phyloP scores from a whole-genome alignment of 2,113 vertebrate genomes.

The Sturnira hondurensis region DNA sequence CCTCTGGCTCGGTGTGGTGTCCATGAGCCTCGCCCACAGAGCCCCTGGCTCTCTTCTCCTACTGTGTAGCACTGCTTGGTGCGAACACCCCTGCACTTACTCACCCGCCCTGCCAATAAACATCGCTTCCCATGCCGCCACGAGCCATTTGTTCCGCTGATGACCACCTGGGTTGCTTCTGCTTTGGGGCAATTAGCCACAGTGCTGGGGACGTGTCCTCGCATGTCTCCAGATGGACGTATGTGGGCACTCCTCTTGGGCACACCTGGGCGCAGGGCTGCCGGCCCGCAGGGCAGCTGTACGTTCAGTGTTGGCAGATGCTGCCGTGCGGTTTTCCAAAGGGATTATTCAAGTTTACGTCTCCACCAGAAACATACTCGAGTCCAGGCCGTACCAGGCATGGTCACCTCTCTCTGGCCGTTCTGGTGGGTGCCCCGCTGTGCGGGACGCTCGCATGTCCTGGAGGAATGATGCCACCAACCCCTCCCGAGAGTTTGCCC shows the following conservation, averaged over 20 bases:
- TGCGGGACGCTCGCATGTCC: not conserved
- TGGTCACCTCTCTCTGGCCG: accelerated
- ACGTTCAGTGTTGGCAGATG: not conserved
- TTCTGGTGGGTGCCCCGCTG: not conserved
- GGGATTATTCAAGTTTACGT: not conserved
- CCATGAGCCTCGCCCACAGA: not conserved
- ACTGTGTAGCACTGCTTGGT: accelerated
- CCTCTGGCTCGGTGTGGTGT: not conserved
- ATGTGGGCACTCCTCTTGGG: accelerated
- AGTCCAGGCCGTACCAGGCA: not conserved
- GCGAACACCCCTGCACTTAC: accelerated
- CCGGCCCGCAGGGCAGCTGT: not conserved
- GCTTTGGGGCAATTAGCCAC: not conserved
- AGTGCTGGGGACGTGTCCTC: accelerated
- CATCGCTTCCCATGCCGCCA: not conserved
- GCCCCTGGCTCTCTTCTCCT: not conserved
- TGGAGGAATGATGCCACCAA: accelerated
- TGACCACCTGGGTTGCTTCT: not conserved
- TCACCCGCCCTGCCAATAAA: no score
- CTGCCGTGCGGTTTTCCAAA: no score
- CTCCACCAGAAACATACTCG: no score
- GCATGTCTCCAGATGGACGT: accelerated
- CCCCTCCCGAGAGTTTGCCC: accelerated
- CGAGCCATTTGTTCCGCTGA: not conserved
- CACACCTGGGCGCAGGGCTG: accelerated